Conservation (phyloP, 2,797 vertebrate genomes). For the Corythornis leucogaster region DNA sequence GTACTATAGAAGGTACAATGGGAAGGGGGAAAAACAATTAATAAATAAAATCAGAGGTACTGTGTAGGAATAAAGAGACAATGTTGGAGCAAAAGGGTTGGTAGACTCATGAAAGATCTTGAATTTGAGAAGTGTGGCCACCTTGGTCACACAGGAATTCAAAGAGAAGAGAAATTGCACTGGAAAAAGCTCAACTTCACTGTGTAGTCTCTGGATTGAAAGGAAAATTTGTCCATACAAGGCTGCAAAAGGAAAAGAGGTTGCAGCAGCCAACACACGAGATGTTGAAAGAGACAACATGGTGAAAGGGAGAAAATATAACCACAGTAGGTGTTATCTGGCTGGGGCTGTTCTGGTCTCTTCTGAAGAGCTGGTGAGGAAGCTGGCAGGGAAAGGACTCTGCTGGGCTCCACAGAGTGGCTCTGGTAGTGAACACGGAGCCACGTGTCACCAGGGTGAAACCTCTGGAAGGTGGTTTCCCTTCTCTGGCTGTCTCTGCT, state of each 20-base stretch:
- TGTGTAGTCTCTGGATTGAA: not conserved
- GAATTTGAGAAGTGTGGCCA: not conserved
- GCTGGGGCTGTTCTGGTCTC: not conserved
- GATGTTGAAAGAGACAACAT: not conserved
- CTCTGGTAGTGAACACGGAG: accelerated
- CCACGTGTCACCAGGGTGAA: accelerated
- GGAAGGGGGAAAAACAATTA: no score
- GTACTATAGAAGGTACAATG: not conserved
- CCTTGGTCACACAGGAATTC: not conserved
- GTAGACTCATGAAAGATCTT: not conserved
- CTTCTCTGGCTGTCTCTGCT: not conserved
- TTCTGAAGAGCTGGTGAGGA: not conserved
- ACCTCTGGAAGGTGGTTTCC: not conserved
- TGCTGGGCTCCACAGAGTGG: not conserved
- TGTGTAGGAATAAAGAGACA: not conserved
- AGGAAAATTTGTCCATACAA: not conserved
- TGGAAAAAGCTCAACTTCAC: not conserved
- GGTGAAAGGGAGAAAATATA: not conserved
- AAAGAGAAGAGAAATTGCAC: not conserved
- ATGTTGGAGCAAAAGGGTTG: not conserved
- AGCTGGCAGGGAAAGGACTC: not conserved
- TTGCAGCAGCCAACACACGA: not conserved
- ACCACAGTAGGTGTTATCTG: not conserved
- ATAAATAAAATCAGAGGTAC: not conserved
- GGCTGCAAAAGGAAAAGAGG: not conserved